Conservation (phyloP, 2,797 vertebrate species). For the Dryobates pubescens region DNA sequence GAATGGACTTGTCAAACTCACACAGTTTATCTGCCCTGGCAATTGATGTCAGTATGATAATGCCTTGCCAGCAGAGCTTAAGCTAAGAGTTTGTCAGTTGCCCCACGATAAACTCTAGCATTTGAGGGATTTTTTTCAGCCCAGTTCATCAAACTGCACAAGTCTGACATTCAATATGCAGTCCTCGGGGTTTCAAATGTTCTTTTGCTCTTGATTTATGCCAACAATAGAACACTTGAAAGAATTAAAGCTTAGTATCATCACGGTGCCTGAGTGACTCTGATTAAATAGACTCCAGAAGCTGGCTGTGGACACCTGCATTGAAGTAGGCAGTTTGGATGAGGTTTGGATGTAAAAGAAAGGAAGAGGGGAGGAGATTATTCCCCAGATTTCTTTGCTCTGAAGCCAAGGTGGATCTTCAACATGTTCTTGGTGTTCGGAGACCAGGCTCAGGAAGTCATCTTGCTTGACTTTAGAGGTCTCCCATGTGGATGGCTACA, state of each 20-base stretch:
- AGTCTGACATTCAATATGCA: conserved; percentile 1
- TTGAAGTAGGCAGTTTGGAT: not conserved
- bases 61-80: conserved; percentile 47
- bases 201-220: conserved; percentile 48
- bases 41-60: conserved; percentile 58
- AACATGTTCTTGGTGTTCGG: not conserved
- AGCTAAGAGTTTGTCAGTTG: conserved; percentile 65
- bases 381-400: not conserved
- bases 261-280: not conserved
- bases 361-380: not conserved
- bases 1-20: conserved; percentile 48
- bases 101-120: conserved; percentile 54
- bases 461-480: not conserved
- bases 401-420: not conserved
- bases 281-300: conserved; percentile 22
- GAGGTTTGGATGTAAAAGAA: not conserved
- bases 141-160: conserved; percentile 32
- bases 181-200: conserved; percentile 35
- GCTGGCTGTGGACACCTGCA: not conserved
- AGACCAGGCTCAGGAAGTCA: not conserved
- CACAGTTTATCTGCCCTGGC: conserved; percentile 37
- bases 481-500: not conserved
- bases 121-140: conserved; percentile 33
- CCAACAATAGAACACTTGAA: conserved; percentile 38
- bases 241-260: conserved; percentile 22